Evolutionary conservation across 2,888 invertebrate species (phyloP).

Genomic region (Cephus spinipes): DNA sequence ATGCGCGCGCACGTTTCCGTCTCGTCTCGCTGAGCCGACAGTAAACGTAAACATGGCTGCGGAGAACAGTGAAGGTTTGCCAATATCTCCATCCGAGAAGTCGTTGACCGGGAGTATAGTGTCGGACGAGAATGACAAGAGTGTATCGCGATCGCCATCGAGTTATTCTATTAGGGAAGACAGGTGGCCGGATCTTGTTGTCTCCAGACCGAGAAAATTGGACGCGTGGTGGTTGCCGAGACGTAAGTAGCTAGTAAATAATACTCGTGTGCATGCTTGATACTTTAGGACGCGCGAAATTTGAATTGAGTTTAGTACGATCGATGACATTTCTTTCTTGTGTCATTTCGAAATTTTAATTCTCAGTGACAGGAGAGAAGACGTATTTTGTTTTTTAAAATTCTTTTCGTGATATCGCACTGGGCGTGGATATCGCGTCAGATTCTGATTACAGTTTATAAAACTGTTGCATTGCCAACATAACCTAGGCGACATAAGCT

Average conservation of each 20-base stretch:
- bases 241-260: constrained; percentile 54
- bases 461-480: not conserved
- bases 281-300: not conserved
- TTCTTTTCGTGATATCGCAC: too few species aligned
- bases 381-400: not conserved
- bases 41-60: constrained; percentile 56
- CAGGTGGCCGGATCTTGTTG: constrained; percentile 64
- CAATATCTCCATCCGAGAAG: constrained; percentile 64
- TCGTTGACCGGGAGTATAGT: constrained; percentile 63
- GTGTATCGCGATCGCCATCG: constrained; percentile 70
- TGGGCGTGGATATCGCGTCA: not conserved
- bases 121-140: constrained; percentile 67
- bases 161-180: constrained; percentile 70
- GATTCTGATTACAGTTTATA: not conserved
- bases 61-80: constrained; percentile 58
- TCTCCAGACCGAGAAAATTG: constrained; percentile 62
- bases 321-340: not conserved
- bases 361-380: not conserved
- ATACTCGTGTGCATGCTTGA: constrained; percentile 2
- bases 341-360: not conserved
- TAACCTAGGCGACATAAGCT: not conserved
- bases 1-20: not conserved
- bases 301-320: not conserved
- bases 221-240: constrained; percentile 63
- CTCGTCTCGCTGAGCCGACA: not conserved